Evolutionary conservation across 1,140 invertebrate genomes (phyloP).

Genomic region (Magallana gigas): DNA sequence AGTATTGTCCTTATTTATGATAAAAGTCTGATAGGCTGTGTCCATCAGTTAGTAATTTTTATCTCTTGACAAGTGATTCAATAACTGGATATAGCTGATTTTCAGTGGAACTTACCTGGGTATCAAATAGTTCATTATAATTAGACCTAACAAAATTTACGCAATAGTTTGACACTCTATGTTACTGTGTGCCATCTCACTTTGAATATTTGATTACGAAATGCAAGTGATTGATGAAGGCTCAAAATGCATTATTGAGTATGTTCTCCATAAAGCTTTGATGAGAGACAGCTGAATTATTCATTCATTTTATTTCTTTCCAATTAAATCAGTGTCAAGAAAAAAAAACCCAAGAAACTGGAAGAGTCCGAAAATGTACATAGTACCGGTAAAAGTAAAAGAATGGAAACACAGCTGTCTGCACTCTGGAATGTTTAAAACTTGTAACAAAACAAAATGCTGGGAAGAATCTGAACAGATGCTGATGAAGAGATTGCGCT

Average conservation of each 20-base stretch:
- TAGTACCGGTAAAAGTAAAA: too few relatives aligned
- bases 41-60: too few relatives aligned
- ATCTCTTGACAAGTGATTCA: too few relatives aligned
- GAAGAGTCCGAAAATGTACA: too few relatives aligned
- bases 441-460: background rate
- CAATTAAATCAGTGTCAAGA: background rate
- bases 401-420: too few relatives aligned
- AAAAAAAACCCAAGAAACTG: too few relatives aligned
- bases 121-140: too few relatives aligned
- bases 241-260: background rate
- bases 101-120: too few relatives aligned
- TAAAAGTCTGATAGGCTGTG: too few relatives aligned
- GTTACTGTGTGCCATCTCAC: background rate
- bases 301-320: background rate
- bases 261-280: background rate
- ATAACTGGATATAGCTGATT: too few relatives aligned
- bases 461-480: conserved; percentile 5
- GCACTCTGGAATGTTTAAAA: background rate
- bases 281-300: background rate
- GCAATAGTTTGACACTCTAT: background rate
- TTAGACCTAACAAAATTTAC: too few relatives aligned
- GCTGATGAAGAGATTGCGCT: background rate
- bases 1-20: too few relatives aligned
- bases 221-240: background rate
- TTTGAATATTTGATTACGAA: background rate